Conservation (phyloP, 1,140 invertebrate genomes). For the Papilio xuthus region DNA sequence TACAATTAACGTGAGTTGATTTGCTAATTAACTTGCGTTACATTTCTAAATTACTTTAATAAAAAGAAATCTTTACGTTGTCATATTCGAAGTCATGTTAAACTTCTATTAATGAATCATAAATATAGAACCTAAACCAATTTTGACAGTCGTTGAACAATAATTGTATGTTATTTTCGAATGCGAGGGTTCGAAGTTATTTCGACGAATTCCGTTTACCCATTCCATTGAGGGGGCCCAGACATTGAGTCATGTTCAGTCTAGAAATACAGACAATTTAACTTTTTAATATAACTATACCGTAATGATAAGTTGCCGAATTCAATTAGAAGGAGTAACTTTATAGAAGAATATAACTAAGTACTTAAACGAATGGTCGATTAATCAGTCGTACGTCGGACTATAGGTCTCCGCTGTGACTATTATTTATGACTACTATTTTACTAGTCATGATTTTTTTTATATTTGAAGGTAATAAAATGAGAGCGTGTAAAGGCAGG, state of each 20-base stretch:
- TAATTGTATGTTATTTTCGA: constrained; percentile 66
- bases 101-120: background rate
- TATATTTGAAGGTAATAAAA: constrained; percentile 48
- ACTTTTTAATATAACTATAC: constrained; percentile 52
- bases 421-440: no score
- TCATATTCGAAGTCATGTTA: background rate
- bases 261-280: constrained; percentile 60
- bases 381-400: constrained; percentile 31
- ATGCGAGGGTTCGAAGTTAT: constrained; percentile 50
- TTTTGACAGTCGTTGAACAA: constrained; percentile 56
- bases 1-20: no score
- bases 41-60: background rate
- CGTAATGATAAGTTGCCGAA: constrained; percentile 33
- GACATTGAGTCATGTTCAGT: constrained; percentile 65
- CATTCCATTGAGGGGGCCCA: constrained; percentile 53
- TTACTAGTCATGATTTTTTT: constrained; percentile 31
- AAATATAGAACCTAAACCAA: constrained; percentile 12
- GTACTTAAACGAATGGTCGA: background rate
- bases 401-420: constrained; percentile 33
- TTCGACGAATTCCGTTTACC: constrained; percentile 65
- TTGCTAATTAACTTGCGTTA: background rate
- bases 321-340: background rate
- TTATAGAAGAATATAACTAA: constrained; percentile 29
- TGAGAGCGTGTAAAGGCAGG: constrained; percentile 48
- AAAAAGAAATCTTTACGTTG: background rate